phyloP scores from a whole-genome alignment of 2,888 invertebrate genomes.

The Torymus auratus region DNA sequence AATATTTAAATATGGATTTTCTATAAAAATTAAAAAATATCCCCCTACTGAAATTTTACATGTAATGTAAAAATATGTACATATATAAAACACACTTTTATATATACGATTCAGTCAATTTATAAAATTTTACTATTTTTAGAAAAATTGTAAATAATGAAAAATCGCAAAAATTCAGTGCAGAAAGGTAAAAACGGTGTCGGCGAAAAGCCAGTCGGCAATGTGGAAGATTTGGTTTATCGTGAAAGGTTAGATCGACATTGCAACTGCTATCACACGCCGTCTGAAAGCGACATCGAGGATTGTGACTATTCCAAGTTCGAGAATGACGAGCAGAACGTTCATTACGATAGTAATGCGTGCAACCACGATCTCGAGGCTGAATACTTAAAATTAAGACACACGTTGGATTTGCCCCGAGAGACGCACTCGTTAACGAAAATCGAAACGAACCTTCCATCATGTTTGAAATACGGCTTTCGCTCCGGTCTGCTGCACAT shows the following conservation, averaged over 20 bases:
- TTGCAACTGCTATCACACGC: slow-evolving; percentile 64
- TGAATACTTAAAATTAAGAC: slow-evolving; percentile 66
- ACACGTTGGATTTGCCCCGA: slow-evolving; percentile 66
- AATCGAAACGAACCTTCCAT: slow-evolving; percentile 67
- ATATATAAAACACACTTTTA: too few species aligned
- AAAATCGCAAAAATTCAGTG: not conserved
- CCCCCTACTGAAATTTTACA: too few species aligned
- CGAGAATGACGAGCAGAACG: slow-evolving; percentile 63
- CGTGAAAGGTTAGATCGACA: slow-evolving; percentile 61
- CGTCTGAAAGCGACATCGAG: slow-evolving; percentile 64
- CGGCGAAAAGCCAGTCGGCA: not conserved
- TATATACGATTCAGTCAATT: too few species aligned
- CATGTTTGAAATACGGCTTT: slow-evolving; percentile 67
- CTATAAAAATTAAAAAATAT: too few species aligned
- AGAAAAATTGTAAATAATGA: too few species aligned
- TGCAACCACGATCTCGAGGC: slow-evolving; percentile 67
- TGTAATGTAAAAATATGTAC: too few species aligned
- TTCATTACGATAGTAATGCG: slow-evolving; percentile 64
- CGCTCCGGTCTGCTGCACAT: slow-evolving; percentile 70
- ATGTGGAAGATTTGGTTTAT: not conserved
- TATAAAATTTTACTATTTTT: too few species aligned
- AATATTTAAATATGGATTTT: too few species aligned
- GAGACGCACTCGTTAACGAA: slow-evolving; percentile 69
- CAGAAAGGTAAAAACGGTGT: slow-evolving; percentile 12
- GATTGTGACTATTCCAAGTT: slow-evolving; percentile 61